Conservation (phyloP, 2,113 vertebrate species). For the Ageneiosus marmoratus region DNA sequence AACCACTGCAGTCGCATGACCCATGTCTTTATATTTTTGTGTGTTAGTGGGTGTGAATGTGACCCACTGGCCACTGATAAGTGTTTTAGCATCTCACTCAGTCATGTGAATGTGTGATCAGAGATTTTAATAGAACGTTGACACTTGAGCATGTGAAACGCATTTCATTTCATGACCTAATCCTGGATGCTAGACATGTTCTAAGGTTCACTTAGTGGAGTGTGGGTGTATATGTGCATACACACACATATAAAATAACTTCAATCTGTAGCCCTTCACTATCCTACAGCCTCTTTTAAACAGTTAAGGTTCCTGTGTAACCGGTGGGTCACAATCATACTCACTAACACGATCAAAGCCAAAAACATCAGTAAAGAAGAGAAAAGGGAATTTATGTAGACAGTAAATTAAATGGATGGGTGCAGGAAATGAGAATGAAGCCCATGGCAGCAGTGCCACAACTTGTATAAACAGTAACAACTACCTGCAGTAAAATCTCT, state of each 20-base stretch:
- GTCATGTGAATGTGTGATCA: constrained; percentile 27
- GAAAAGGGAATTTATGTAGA: background rate
- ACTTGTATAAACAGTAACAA: background rate
- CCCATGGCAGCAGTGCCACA: background rate
- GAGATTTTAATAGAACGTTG: constrained; percentile 49
- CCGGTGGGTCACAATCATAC: background rate
- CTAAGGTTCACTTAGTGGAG: background rate
- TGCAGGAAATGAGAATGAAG: constrained; percentile 41
- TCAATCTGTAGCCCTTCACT: background rate
- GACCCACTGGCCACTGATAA: constrained; percentile 8
- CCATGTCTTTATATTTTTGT: background rate
- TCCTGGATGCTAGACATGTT: background rate
- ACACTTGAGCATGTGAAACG: constrained; percentile 31
- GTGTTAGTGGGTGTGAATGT: constrained; percentile 12
- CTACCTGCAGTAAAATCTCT: background rate
- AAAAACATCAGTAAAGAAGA: background rate
- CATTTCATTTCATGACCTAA: constrained; percentile 18
- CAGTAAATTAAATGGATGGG: background rate
- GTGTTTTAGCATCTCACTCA: background rate
- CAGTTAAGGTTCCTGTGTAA: background rate
- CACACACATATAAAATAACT: background rate
- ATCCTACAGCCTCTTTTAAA: background rate
- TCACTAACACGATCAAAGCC: background rate
- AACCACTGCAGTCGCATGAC: background rate
- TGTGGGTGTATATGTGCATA: constrained; percentile 1